Conservation (phyloP, 2,113 vertebrate genomes). For the Ploceus nigricollis region DNA sequence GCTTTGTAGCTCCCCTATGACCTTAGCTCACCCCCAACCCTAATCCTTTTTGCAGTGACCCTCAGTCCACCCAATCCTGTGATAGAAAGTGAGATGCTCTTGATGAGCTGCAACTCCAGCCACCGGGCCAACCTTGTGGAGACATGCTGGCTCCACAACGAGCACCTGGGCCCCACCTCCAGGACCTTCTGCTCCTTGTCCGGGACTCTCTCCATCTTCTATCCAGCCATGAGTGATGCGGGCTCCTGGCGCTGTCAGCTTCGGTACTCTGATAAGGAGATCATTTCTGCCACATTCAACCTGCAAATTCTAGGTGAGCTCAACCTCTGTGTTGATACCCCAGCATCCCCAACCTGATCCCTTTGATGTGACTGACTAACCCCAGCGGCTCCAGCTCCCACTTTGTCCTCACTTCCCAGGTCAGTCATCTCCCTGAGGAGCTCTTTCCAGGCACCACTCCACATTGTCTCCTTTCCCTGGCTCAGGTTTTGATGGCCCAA, state of each 20-base stretch:
- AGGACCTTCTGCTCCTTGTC: not conserved
- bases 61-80: constrained; percentile 31
- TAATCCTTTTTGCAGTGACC: constrained; percentile 36
- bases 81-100: not conserved
- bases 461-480: not conserved
- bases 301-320: constrained; percentile 69
- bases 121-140: constrained; percentile 54
- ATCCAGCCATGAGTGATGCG: constrained; percentile 1
- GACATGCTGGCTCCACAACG: constrained; percentile 50
- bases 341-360: not conserved
- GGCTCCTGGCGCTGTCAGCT: constrained; percentile 71
- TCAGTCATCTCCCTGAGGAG: not conserved
- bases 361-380: not conserved
- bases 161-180: not conserved
- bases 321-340: not conserved
- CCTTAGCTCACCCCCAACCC: fast-evolving
- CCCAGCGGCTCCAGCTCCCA: not conserved
- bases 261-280: constrained; percentile 61
- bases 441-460: not conserved
- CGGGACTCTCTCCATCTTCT: not conserved
- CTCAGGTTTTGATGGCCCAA: constrained; percentile 63
- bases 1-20: not conserved
- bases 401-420: not conserved
- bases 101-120: constrained; percentile 71
- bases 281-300: constrained; percentile 7